Percentiles rank a stretch among this genome's conserved stretches.
Conservation (phyloP, 1,140 invertebrate species). For the Penaeus vannamei region DNA sequence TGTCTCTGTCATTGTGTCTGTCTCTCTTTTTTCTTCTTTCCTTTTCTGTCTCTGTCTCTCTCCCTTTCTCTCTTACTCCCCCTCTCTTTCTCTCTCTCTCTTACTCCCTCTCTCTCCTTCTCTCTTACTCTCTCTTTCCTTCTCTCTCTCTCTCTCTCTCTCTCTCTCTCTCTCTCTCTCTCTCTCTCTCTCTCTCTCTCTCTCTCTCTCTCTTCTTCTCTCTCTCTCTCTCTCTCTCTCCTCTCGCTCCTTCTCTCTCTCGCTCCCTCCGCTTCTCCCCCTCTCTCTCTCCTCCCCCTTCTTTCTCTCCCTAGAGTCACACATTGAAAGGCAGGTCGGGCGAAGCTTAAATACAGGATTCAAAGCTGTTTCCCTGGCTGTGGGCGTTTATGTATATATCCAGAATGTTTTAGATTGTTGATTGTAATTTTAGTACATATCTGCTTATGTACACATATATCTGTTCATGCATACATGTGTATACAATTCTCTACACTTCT, state of each 20-base stretch:
- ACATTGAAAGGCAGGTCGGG: no score
- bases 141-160: background rate
- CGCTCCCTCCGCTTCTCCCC: background rate
- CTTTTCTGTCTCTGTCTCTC: background rate
- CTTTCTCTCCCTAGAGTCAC: constrained; percentile 31
- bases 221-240: constrained; percentile 28
- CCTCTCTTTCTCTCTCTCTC: background rate
- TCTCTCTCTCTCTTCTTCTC: background rate
- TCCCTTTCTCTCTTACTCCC: background rate
- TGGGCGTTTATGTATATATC: no score
- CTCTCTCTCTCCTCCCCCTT: background rate
- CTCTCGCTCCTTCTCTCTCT: background rate
- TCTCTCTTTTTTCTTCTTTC: background rate
- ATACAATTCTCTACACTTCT: background rate
- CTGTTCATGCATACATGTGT: background rate
- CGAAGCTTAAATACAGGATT: no score
- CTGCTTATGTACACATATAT: background rate
- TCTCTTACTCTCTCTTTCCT: background rate
- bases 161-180: background rate
- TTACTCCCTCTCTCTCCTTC: background rate
- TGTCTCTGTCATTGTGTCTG: constrained; percentile 32
- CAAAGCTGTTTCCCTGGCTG: no score
- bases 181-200: background rate
- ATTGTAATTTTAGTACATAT: background rate
- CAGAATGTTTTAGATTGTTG: no score